Base-by-base conservation (phyloP, 2,113 vertebrate genomes). In the Talpa occidentalis region DNA sequence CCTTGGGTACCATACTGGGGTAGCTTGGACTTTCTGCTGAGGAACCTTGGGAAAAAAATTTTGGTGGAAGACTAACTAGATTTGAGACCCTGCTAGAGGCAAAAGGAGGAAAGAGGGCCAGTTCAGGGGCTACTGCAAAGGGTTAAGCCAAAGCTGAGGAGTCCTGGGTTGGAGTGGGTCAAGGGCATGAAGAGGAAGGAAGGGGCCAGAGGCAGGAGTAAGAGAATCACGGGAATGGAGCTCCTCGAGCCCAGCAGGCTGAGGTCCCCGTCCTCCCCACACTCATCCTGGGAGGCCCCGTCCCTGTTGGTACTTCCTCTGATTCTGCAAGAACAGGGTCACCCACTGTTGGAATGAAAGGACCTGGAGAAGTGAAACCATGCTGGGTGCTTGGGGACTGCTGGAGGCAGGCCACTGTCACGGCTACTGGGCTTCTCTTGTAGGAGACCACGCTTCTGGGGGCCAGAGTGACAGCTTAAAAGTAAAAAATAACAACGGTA, bases 351-450 rank as follows among this genome's bases (percentile, higher is more conserved):
- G 10, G 24, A 37, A 19, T 10, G 10, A 21, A 21, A 26, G n/a
- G 32, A 69, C 19, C 17, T 2, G 15, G 59, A 78, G 91, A 81
- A 74, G 78, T 82, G 93, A 94, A 85, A 94, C 77, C 9, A 10
- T 0, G 0, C 26, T 0, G 2, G 40, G 40, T 1, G 16, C 11
- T 4, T 0, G 14, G 60, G 22, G 42, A 26, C 52, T 8, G 52
- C 8, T 69, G 54, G 11, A 69, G 15, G 54, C 8, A 19, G n/a
- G 70, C 1, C 12, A 26, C 35, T 60, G 14, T 11, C 17, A 16
- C 0, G 6, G 19, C 3, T 16, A 22, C 22, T 30, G 15, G 77
- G 24, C 5, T 52, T 47, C 24, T 80, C 67, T 42, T 21, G 56
- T 37, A 30, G 35, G 35, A 35, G 52, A 60, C 11, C 40, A 44